These are phyloP conservation scores for Myopa tessellatipennis DNA, from an alignment of 2,888 invertebrate species.

Conservation along the genomic window DNA sequence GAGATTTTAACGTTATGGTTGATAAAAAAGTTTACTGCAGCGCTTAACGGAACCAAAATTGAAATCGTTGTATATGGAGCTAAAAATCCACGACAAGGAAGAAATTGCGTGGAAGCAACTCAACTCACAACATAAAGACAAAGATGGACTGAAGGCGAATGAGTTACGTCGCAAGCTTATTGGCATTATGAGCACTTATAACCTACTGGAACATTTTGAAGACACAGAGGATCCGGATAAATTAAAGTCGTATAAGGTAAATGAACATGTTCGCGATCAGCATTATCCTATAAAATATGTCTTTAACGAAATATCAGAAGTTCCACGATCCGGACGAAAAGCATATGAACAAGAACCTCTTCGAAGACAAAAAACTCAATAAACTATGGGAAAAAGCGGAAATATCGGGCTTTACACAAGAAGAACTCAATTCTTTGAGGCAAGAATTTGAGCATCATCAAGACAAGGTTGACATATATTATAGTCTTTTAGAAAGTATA, in stretches of 20 bases:
- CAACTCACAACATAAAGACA: conserved; percentile 85
- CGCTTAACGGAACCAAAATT: conserved; percentile 85
- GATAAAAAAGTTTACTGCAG: conserved; percentile 60
- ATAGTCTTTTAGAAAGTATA: conserved; percentile 79
- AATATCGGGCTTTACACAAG: conserved; percentile 84
- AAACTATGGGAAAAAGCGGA: conserved; percentile 92
- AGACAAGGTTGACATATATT: conserved; percentile 91
- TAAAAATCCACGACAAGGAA: conserved; percentile 93
- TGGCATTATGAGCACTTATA: conserved; percentile 85
- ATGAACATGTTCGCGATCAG: neutral
- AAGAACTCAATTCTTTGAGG: conserved; percentile 83
- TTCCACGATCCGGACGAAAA: conserved; percentile 70
- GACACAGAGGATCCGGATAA: conserved; percentile 73
- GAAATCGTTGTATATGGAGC: conserved; percentile 86
- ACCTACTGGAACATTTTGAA: conserved; percentile 82
- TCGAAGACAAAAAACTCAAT: conserved; percentile 90
- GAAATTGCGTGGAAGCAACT: conserved; percentile 86
- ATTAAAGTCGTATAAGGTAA: conserved; percentile 61
- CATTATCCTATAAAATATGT: neutral
- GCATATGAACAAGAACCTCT: conserved; percentile 79
- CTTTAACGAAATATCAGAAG: conserved; percentile 52
- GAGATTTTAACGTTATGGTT: conserved; percentile 65
- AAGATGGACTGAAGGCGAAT: conserved; percentile 86
- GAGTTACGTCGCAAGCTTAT: conserved; percentile 82
- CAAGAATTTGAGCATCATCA: conserved; percentile 94